Percentiles rank a stretch among this genome's conserved stretches.
Conservation (phyloP, 2,888 invertebrate species). For the Clivina fossor region DNA sequence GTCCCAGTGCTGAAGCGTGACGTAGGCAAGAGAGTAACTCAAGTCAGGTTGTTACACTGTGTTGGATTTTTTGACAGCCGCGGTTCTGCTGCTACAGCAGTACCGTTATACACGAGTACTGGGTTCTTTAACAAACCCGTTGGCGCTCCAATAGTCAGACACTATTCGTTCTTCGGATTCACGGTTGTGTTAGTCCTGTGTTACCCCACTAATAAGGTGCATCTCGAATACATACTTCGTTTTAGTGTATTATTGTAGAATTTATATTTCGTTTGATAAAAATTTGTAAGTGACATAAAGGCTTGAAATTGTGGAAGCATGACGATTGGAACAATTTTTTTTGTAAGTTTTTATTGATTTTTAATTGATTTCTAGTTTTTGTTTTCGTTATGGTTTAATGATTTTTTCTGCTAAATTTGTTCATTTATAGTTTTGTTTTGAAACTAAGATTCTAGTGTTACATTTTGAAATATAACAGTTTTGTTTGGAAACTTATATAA, state of each 20-base stretch:
- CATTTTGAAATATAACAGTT: no score
- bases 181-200: background rate
- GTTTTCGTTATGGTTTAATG: no score
- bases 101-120: constrained; percentile 7
- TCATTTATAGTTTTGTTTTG: no score
- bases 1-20: background rate
- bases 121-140: constrained; percentile 9
- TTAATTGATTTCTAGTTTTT: no score
- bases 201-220: background rate
- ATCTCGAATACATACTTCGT: background rate
- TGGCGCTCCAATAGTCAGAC: background rate
- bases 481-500: no score
- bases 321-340: no score
- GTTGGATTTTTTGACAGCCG: background rate
- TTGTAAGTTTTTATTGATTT: no score
- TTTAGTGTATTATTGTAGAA: background rate
- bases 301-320: background rate
- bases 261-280: background rate
- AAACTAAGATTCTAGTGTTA: no score
- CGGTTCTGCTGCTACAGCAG: background rate
- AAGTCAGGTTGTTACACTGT: constrained; percentile 16
- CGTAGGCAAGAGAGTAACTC: background rate
- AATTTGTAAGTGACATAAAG: background rate
- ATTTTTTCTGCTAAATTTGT: no score
- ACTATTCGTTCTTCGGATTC: background rate